A percentile compares a stretch with the other conserved stretches of the same genome.
These are phyloP conservation scores for Triplophysa tibetana DNA, from an alignment of 2,113 vertebrate species.

Conservation along the genomic window DNA sequence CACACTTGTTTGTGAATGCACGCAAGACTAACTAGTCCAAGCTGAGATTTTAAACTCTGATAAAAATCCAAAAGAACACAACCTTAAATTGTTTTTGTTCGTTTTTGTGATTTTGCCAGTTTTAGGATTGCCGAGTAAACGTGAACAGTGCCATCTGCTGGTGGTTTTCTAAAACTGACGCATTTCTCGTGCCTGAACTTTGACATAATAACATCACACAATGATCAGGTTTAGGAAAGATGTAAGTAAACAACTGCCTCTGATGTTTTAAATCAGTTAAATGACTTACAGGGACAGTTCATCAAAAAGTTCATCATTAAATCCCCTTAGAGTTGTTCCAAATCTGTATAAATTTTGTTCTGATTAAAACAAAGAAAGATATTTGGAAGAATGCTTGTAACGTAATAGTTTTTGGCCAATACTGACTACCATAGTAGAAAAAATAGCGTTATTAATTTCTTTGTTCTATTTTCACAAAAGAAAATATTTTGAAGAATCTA, in stretches of 20 bases:
- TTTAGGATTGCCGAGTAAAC: neutral
- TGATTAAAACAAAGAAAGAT: no score
- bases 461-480: no score
- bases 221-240: neutral
- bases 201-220: neutral
- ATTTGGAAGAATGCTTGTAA: no score
- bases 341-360: no score
- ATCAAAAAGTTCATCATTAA: no score
- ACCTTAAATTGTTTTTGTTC: conserved; percentile 31
- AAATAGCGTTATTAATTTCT: no score
- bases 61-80: neutral
- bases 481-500: no score
- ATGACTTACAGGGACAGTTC: no score
- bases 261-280: neutral
- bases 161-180: neutral
- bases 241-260: neutral
- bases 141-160: conserved; percentile 32
- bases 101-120: neutral
- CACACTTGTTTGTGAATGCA: neutral
- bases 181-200: neutral
- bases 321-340: no score
- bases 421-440: no score
- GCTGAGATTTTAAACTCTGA: conserved; percentile 8
- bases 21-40: conserved; percentile 8
- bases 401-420: no score